Conservation (phyloP, 2,113 vertebrate species). For the Anthoscopus minutus region DNA sequence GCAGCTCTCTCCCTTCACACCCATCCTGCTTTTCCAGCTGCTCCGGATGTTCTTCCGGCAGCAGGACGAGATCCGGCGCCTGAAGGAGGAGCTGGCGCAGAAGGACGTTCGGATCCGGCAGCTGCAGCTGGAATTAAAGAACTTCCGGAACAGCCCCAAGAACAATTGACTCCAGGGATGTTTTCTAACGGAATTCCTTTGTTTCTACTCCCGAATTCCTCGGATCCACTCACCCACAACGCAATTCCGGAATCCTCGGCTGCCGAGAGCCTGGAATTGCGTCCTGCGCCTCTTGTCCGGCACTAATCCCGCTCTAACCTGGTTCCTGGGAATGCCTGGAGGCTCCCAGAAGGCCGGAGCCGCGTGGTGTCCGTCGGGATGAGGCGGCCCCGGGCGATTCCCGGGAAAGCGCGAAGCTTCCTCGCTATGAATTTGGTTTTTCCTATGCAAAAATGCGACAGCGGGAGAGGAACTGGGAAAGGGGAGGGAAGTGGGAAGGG, state of each 20-base stretch:
- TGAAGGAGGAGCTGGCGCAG: slow-evolving; percentile 89
- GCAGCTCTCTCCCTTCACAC: neutral
- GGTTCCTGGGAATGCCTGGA: neutral
- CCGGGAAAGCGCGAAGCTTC: neutral
- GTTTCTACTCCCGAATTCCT: slow-evolving; percentile 48
- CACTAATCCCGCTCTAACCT: slow-evolving; percentile 17
- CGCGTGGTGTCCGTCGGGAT: neutral
- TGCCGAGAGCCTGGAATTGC: slow-evolving; percentile 44
- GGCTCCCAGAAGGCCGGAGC: too few relatives aligned
- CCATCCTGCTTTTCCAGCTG: slow-evolving; percentile 71
- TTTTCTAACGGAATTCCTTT: slow-evolving; percentile 24
- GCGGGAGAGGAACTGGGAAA: neutral
- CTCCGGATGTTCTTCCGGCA: slow-evolving; percentile 96
- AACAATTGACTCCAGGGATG: slow-evolving; percentile 76
- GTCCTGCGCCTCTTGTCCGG: slow-evolving; percentile 10
- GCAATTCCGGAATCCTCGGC: neutral
- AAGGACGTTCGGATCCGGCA: slow-evolving; percentile 91
- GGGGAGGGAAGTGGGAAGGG: neutral
- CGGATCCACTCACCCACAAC: slow-evolving; percentile 6
- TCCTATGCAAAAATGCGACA: slow-evolving; percentile 38
- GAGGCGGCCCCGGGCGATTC: neutral
- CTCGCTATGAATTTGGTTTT: neutral
- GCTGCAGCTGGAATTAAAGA: slow-evolving; percentile 94
- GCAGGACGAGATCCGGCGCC: slow-evolving; percentile 90
- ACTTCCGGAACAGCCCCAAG: slow-evolving; percentile 90